Conservation (phyloP, 2,888 invertebrate species). For the Eupithecia insigniata region DNA sequence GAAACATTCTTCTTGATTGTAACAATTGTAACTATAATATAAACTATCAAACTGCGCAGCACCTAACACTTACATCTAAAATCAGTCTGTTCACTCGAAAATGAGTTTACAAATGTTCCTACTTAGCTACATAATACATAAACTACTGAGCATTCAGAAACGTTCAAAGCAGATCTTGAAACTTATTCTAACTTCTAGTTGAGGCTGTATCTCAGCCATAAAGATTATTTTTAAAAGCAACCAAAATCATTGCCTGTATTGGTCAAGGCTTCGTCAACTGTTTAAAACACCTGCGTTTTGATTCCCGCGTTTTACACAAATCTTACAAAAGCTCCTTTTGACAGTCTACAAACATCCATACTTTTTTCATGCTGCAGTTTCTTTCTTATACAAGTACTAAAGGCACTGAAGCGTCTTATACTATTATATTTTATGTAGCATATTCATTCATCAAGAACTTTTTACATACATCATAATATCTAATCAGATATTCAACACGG, state of each 20-base stretch:
- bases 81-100: slow-evolving; percentile 81
- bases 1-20: slow-evolving; percentile 9
- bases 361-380: slow-evolving; percentile 1
- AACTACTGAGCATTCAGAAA: slow-evolving; percentile 68
- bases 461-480: slow-evolving; percentile 5
- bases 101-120: slow-evolving; percentile 67
- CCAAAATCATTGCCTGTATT: not conserved
- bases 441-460: slow-evolving; percentile 10
- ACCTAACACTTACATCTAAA: slow-evolving; percentile 77
- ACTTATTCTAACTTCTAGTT: slow-evolving; percentile 14
- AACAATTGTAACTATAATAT: slow-evolving; percentile 49
- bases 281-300: slow-evolving; percentile 9
- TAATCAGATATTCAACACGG: slow-evolving; percentile 26
- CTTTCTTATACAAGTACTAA: slow-evolving; percentile 15
- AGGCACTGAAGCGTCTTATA: slow-evolving; percentile 31
- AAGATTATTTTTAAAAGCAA: slow-evolving; percentile 1
- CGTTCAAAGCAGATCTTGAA: slow-evolving; percentile 36
- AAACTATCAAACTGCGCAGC: slow-evolving; percentile 67
- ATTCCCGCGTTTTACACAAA: not conserved
- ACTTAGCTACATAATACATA: slow-evolving; percentile 38
- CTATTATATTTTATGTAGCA: slow-evolving; percentile 13
- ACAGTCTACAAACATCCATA: not conserved
- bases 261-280: slow-evolving; percentile 12
- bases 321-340: not conserved
- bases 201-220: slow-evolving; percentile 5